Evolutionary conservation across 2,888 invertebrate species (phyloP).

Genomic region (Nomada fucata): DNA sequence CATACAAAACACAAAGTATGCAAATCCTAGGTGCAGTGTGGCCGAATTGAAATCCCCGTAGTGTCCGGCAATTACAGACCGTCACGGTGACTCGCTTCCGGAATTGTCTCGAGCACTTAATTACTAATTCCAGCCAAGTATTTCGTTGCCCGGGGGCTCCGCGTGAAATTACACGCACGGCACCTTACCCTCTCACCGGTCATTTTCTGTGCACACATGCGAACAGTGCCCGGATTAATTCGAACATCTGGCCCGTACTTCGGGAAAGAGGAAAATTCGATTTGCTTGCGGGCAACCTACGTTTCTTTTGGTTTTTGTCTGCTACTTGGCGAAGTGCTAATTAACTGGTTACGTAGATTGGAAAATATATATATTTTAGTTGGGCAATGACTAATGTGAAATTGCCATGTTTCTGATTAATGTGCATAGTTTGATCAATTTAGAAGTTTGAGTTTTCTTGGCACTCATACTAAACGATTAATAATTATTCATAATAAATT

Average conservation of each 20-base stretch:
- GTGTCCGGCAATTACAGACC: slow-evolving; percentile 72
- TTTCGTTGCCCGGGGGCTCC: slow-evolving; percentile 50
- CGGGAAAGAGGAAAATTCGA: background rate
- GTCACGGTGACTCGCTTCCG: slow-evolving; percentile 65
- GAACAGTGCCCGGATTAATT: slow-evolving; percentile 25
- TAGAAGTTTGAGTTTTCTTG: too few relatives aligned
- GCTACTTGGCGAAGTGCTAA: too few relatives aligned
- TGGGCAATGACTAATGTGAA: too few relatives aligned
- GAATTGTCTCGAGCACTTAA: slow-evolving; percentile 73
- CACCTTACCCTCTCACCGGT: slow-evolving; percentile 16
- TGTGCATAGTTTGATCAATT: too few relatives aligned
- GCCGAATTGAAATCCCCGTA: slow-evolving; percentile 70
- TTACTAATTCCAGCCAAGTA: slow-evolving; percentile 72
- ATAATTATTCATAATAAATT: too few relatives aligned
- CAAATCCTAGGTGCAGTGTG: slow-evolving; percentile 61
- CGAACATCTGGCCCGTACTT: background rate
- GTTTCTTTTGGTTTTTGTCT: too few relatives aligned
- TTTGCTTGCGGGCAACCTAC: too few relatives aligned
- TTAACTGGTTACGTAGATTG: too few relatives aligned
- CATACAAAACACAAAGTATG: slow-evolving; percentile 74
- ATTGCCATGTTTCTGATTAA: too few relatives aligned
- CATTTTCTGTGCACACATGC: background rate
- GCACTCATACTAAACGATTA: too few relatives aligned
- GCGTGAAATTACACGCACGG: slow-evolving; percentile 60
- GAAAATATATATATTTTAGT: too few relatives aligned